Percentiles rank a stretch among this genome's conserved stretches.
phyloP scores from a whole-genome alignment of 2,888 invertebrate genomes.

The Nomada ferruginata region DNA sequence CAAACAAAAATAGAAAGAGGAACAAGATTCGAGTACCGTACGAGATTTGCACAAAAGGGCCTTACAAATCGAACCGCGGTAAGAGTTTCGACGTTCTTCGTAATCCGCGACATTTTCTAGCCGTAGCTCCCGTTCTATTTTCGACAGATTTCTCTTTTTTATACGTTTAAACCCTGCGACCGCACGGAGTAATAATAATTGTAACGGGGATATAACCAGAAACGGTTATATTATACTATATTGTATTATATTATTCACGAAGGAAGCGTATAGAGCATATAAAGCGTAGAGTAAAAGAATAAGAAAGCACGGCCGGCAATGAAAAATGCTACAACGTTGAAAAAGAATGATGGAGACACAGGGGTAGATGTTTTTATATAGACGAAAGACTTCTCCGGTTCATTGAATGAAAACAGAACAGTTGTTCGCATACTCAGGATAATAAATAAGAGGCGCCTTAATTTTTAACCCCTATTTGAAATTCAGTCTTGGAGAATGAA shows the following conservation, averaged over 20 bases:
- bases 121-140: conserved; percentile 55
- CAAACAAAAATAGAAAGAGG: background rate
- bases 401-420: conserved; percentile 15
- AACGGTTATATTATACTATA: conserved; percentile 3
- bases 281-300: background rate
- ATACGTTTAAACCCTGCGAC: conserved; percentile 51
- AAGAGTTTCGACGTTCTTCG: conserved; percentile 39
- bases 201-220: background rate
- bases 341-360: background rate
- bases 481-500: conserved; percentile 43
- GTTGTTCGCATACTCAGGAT: conserved; percentile 65
- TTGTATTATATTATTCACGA: conserved; percentile 14
- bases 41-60: conserved; percentile 49
- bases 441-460: conserved; percentile 65
- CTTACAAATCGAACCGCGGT: conserved; percentile 47
- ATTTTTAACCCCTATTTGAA: conserved; percentile 41
- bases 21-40: conserved; percentile 17
- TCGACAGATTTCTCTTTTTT: conserved; percentile 62
- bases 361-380: conserved; percentile 20
- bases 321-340: no score
- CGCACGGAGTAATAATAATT: conserved; percentile 9
- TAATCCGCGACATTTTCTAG: conserved; percentile 47
- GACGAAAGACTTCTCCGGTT: conserved; percentile 21
- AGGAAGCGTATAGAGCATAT: background rate
- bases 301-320: no score